A percentile compares a stretch with the other conserved stretches of the same genome.
phyloP scores from a whole-genome alignment of 64 coral and sea anemone species.

The Stichodactyla mertensii region DNA sequence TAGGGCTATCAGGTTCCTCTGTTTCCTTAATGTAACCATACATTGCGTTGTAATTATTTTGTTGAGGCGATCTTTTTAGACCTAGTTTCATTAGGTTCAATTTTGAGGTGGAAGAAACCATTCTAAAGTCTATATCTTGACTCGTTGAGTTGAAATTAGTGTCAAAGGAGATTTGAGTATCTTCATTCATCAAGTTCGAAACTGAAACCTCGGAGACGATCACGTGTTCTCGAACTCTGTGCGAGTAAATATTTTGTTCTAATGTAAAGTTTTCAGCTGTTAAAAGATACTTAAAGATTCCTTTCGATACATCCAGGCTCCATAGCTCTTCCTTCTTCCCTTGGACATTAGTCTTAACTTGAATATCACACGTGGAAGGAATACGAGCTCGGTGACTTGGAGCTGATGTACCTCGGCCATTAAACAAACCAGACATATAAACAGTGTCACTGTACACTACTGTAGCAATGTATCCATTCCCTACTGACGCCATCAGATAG shows the following conservation, averaged over 20 bases:
- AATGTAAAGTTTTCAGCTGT: slow-evolving; percentile 51
- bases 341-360: slow-evolving; percentile 20
- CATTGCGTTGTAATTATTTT: slow-evolving; percentile 37
- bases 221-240: slow-evolving; percentile 64
- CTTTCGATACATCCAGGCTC: slow-evolving; percentile 66
- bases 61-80: neutral
- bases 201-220: slow-evolving; percentile 69
- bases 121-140: slow-evolving; percentile 62
- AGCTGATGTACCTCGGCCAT: slow-evolving; percentile 57
- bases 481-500: slow-evolving; percentile 77
- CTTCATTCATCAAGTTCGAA: slow-evolving; percentile 42
- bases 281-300: slow-evolving; percentile 58
- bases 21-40: slow-evolving; percentile 69
- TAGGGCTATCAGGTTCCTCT: slow-evolving; percentile 65
- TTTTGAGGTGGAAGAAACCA: neutral
- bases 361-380: slow-evolving; percentile 76
- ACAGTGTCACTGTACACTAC: slow-evolving; percentile 71
- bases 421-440: slow-evolving; percentile 83
- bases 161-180: slow-evolving; percentile 43
- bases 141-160: slow-evolving; percentile 51
- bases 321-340: slow-evolving; percentile 30
- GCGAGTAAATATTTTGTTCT: slow-evolving; percentile 75
- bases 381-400: slow-evolving; percentile 92
- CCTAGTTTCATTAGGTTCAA: slow-evolving; percentile 14
- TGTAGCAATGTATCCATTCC: slow-evolving; percentile 89